A percentile compares a stretch with the other conserved stretches of the same genome.
phyloP scores from a whole-genome alignment of 2,888 invertebrate species.

The Orchesellides sinensis region DNA sequence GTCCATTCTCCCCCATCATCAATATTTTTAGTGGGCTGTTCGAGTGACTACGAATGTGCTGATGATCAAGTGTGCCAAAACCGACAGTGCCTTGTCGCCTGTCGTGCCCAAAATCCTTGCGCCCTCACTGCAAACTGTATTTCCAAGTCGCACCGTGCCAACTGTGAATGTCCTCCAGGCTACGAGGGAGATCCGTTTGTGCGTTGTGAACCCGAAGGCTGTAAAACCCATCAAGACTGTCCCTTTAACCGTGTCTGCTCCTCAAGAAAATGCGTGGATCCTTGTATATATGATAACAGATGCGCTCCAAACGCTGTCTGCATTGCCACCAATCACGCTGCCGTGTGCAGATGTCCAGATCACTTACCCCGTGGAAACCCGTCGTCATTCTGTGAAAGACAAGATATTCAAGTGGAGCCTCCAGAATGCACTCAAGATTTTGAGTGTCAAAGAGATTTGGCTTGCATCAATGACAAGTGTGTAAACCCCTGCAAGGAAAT shows the following conservation, averaged over 20 bases:
- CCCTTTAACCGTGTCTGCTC: conserved; percentile 86
- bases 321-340: conserved; percentile 87
- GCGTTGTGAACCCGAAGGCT: conserved; percentile 87
- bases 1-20: not conserved
- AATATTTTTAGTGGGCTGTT: conserved; percentile 83
- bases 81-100: conserved; percentile 89
- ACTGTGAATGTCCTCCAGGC: conserved; percentile 85
- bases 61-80: conserved; percentile 89
- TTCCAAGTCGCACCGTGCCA: conserved; percentile 87
- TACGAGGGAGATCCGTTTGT: conserved; percentile 86
- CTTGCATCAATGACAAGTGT: conserved; percentile 88
- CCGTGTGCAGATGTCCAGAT: conserved; percentile 89
- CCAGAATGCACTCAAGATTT: conserved; percentile 87
- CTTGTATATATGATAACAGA: conserved; percentile 84
- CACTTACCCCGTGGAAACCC: conserved; percentile 89
- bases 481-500: conserved; percentile 87
- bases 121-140: conserved; percentile 90
- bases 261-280: conserved; percentile 85
- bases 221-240: conserved; percentile 88
- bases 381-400: conserved; percentile 80
- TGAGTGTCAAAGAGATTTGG: conserved; percentile 88
- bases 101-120: conserved; percentile 87
- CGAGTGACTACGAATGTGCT: conserved; percentile 89
- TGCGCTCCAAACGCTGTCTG: conserved; percentile 92
- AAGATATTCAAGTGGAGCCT: conserved; percentile 66